Percentiles rank a stretch among this genome's conserved stretches.
These are phyloP conservation scores for Eupsittula cactorum DNA, from an alignment of 2,113 vertebrate species.

Conservation along the genomic window DNA sequence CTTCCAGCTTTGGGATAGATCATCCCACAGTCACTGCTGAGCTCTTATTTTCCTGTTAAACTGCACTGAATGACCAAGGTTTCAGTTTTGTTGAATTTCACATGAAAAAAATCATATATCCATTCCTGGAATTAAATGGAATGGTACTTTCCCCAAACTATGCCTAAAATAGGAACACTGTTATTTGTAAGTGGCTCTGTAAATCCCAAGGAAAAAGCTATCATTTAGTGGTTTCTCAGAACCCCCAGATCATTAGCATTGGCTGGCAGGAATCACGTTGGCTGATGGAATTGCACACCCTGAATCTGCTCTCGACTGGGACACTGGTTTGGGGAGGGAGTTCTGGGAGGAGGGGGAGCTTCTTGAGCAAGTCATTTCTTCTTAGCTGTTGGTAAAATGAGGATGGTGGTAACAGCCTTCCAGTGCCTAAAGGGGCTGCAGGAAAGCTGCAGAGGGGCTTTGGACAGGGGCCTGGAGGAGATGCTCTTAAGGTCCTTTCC, in stretches of 20 bases:
- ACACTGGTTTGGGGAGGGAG: neutral
- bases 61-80: neutral
- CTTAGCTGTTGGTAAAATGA: neutral
- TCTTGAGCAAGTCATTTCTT: neutral
- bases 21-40: neutral
- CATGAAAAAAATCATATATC: conserved; percentile 1
- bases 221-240: conserved; percentile 34
- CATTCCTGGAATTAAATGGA: neutral
- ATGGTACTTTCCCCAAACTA: neutral
- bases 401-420: neutral
- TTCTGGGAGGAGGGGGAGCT: neutral
- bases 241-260: neutral
- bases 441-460: neutral
- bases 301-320: neutral
- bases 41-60: neutral
- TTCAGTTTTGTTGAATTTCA: neutral
- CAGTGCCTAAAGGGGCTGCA: neutral
- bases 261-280: neutral
- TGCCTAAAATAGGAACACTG: neutral
- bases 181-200: conserved; percentile 4
- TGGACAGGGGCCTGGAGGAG: neutral
- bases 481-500: too few species aligned
- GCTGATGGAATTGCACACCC: neutral
- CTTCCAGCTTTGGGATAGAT: neutral
- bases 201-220: neutral